phyloP scores from a whole-genome alignment of 2,888 invertebrate species.

The Arrhopalites spinosus region DNA sequence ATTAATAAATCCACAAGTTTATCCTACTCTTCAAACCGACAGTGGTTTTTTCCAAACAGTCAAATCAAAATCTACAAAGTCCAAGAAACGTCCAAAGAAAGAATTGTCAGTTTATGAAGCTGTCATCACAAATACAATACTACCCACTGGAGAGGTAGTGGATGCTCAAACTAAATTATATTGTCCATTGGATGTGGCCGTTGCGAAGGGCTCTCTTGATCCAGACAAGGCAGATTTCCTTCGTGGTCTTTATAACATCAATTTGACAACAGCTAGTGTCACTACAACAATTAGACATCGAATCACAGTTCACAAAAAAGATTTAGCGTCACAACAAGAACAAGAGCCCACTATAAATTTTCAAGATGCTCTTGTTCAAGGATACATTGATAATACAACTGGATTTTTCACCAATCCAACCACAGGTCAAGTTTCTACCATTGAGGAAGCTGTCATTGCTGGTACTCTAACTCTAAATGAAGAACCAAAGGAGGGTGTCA shows the following conservation, averaged over 20 bases:
- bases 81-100: constrained; percentile 61
- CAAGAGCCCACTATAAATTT: constrained; percentile 63
- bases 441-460: constrained; percentile 62
- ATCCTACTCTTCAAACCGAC: constrained; percentile 51
- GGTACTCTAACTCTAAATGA: constrained; percentile 52
- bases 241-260: constrained; percentile 83
- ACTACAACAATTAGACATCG: constrained; percentile 82
- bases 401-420: constrained; percentile 69
- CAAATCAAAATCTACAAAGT: constrained; percentile 69
- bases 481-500: not conserved
- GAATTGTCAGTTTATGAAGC: constrained; percentile 86
- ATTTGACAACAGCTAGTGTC: constrained; percentile 83
- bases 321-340: constrained; percentile 56
- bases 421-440: constrained; percentile 59
- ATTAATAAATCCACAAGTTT: constrained; percentile 80
- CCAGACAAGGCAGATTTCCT: constrained; percentile 85
- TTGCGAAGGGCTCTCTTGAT: constrained; percentile 81
- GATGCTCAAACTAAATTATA: constrained; percentile 73
- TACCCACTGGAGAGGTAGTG: constrained; percentile 84
- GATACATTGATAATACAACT: constrained; percentile 77
- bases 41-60: constrained; percentile 48
- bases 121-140: constrained; percentile 81
- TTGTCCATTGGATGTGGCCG: constrained; percentile 82
- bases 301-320: constrained; percentile 74
- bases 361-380: constrained; percentile 77